These are phyloP conservation scores for Trogon surrucura DNA, from an alignment of 2,113 vertebrate species.

Conservation along the genomic window DNA sequence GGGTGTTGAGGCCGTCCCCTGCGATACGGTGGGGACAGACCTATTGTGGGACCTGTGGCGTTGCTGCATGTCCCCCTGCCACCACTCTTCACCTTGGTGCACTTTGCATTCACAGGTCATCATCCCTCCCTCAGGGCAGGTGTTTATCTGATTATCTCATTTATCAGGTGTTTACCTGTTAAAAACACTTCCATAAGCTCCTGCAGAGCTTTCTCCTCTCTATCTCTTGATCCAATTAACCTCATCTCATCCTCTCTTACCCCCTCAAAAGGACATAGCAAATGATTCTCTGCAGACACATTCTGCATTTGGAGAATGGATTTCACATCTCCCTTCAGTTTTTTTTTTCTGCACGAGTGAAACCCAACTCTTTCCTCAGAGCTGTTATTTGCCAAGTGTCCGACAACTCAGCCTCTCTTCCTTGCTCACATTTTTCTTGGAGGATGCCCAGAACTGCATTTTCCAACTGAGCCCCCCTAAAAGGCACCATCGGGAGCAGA, in stretches of 20 bases:
- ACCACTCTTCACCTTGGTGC: background rate
- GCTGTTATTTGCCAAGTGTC: background rate
- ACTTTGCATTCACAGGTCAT: background rate
- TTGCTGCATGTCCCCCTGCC: background rate
- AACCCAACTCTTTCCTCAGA: background rate
- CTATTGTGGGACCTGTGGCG: no score
- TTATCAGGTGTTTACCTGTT: conserved; percentile 16
- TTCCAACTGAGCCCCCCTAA: background rate
- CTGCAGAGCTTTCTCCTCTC: conserved; percentile 9
- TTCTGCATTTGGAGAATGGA: background rate
- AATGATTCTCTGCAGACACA: background rate
- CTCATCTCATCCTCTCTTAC: background rate
- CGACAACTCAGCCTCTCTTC: background rate
- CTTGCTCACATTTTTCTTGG: background rate
- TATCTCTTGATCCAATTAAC: background rate
- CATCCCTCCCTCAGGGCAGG: background rate
- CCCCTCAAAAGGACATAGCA: background rate
- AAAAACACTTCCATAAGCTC: background rate
- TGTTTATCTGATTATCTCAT: background rate
- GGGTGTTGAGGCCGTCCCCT: background rate
- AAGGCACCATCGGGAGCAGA: background rate
- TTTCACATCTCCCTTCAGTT: background rate
- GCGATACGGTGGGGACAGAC: fast-evolving
- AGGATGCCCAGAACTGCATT: background rate
- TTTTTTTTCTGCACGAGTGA: background rate